Conservation (phyloP, 2,113 vertebrate species). For the Urocolius indicus region DNA sequence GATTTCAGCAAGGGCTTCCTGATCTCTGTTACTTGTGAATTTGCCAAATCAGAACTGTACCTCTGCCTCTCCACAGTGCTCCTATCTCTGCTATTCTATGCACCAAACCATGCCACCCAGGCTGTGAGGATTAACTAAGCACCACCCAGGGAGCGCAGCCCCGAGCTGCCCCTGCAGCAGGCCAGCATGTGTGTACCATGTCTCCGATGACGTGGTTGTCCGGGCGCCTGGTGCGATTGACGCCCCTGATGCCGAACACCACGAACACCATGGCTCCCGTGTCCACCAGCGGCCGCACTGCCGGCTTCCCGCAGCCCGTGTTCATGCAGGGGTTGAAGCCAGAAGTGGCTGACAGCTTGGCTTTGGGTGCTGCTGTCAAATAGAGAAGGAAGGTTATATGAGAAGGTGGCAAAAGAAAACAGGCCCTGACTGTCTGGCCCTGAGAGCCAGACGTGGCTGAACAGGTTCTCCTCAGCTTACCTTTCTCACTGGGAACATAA, state of each 20-base stretch:
- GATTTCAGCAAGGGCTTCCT: neutral
- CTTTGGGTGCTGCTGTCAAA: conserved; percentile 47
- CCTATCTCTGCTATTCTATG: neutral
- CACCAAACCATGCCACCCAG: neutral
- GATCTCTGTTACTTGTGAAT: neutral
- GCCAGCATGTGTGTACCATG: conserved; percentile 79
- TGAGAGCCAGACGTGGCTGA: neutral
- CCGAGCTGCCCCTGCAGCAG: neutral
- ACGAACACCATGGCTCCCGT: conserved; percentile 98
- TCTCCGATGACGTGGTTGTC: conserved; percentile 96
- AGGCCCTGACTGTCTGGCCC: neutral
- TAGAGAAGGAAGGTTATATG: neutral
- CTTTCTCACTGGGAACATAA: conserved; percentile 85
- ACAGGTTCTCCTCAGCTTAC: conserved; percentile 45
- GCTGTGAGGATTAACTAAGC: neutral
- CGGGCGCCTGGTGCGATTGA: conserved; percentile 83
- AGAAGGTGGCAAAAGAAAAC: neutral
- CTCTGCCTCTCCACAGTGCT: neutral
- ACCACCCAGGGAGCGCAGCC: neutral
- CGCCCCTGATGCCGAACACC: conserved; percentile 92
- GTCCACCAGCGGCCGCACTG: conserved; percentile 92
- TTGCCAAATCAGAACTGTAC: neutral
- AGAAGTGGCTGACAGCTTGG: conserved; percentile 81
- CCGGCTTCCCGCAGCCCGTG: conserved; percentile 86
- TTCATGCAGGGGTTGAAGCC: conserved; percentile 93